Evolutionary conservation across 2,888 invertebrate species (phyloP), one percentile per base, ranked within the genome.

Genomic region (Eubasilissa splendida): DNA sequence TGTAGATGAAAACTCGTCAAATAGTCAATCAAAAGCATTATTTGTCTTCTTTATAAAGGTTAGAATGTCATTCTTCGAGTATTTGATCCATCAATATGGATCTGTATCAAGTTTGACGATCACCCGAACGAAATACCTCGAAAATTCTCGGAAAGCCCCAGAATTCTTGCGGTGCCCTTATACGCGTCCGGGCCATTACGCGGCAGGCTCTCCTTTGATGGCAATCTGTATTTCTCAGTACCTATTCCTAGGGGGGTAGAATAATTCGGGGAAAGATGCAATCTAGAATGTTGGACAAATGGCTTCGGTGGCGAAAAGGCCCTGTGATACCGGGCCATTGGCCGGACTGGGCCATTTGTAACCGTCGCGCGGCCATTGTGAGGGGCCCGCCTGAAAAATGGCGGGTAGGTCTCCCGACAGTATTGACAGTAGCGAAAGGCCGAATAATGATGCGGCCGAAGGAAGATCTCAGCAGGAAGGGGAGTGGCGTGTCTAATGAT

Each of bases 291-390:
- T 52, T 31, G 60, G 76, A 76, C 76, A 76, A 76, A 76, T 76
- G 76, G 63, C 31, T n/a, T 60, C 53, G 22, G 59, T 14, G 71
- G 63, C 63, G 63, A 54, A 54, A 54, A 22, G n/a, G 71, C n/a
- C 12, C 65, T 31, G 76, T 53, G 54, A 66, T 76, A 65, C 65
- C 74, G 73, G 66, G 73, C 83, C 77, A 81, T 83, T 81, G 83
- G 76, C 81, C 74, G 81, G 81, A 75, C 66, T 60, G 70, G 31
- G 66, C 81, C 70, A 81, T 81, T 81, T 81, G 81, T 83, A 68
- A 76, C 75, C 78, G 78, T 82, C 78, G 60, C 63, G 68, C 31
- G 68, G 74, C 81, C 73, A 81, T 81, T 83, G 83, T 83, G 65
- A 65, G 54, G 71, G 70, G 74, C 81, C 56, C 77, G 75, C 33